Conservation (phyloP, 2,113 vertebrate species). For the Phoenicopterus ruber region DNA sequence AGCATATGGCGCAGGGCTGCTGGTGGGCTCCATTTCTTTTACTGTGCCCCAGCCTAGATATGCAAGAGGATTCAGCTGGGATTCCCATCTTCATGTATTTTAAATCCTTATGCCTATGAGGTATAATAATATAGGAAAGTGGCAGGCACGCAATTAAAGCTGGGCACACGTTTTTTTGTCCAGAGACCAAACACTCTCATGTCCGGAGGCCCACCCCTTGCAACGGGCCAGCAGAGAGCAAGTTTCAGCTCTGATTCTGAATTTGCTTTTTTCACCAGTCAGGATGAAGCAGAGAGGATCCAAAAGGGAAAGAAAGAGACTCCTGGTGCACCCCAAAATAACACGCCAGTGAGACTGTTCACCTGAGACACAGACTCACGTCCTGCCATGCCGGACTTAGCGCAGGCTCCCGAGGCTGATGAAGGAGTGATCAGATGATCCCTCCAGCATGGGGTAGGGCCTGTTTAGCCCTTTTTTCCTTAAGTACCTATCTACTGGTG, state of each 20-base stretch:
- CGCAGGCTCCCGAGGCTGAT: neutral
- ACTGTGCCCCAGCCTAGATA: neutral
- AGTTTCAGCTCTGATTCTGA: neutral
- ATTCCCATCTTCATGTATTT: neutral
- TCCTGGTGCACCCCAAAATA: neutral
- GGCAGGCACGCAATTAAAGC: neutral
- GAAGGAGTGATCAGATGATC: neutral
- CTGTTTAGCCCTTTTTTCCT: neutral
- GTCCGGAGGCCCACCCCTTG: neutral
- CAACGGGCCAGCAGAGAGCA: no score
- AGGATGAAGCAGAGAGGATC: neutral
- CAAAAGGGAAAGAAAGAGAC: neutral
- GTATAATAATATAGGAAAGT: neutral
- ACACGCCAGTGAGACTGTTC: rapidly evolving
- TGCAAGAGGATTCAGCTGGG: neutral
- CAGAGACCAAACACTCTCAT: neutral
- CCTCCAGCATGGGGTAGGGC: neutral
- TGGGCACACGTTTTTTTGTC: neutral
- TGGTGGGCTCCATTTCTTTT: neutral
- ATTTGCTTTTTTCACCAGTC: neutral
- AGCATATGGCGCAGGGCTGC: neutral
- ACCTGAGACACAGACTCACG: neutral
- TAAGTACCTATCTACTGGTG: no score
- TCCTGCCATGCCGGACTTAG: neutral
- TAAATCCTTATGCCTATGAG: neutral